A percentile compares a stretch with the other conserved stretches of the same genome.
These are phyloP conservation scores for Idaea straminata DNA, from an alignment of 2,888 invertebrate species.

Conservation along the genomic window DNA sequence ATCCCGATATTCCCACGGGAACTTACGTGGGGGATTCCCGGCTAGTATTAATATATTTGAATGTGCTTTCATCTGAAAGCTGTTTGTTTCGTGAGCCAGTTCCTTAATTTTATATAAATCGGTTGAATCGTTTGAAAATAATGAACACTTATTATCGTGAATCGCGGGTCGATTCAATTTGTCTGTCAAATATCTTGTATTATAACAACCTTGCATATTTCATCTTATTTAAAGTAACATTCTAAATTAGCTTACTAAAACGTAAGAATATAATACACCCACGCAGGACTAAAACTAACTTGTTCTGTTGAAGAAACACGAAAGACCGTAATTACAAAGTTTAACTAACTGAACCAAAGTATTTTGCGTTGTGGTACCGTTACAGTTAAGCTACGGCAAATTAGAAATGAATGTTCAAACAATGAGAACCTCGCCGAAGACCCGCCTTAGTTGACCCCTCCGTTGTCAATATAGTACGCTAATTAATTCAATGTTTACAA, in stretches of 20 bases:
- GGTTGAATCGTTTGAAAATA: no score
- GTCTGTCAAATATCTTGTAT: not conserved
- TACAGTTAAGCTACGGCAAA: not conserved
- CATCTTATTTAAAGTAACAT: not conserved
- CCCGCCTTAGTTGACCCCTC: not conserved
- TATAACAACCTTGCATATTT: not conserved
- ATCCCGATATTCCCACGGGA: no score
- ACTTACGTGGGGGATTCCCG: no score
- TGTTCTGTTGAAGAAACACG: not conserved
- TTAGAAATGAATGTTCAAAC: not conserved
- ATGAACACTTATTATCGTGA: no score
- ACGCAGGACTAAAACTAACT: not conserved
- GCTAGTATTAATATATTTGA: no score
- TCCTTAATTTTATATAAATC: no score
- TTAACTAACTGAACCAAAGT: not conserved
- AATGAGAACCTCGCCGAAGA: not conserved
- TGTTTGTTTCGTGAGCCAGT: no score
- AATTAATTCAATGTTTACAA: not conserved
- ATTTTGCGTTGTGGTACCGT: not conserved
- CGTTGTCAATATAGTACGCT: not conserved
- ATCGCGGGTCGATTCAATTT: no score
- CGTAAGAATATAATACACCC: not conserved
- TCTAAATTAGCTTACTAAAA: not conserved
- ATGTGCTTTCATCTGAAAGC: no score
- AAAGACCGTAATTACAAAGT: not conserved